These are phyloP conservation scores for Dyspetes luteomarginatus DNA, from an alignment of 2,888 invertebrate species.

Conservation along the genomic window DNA sequence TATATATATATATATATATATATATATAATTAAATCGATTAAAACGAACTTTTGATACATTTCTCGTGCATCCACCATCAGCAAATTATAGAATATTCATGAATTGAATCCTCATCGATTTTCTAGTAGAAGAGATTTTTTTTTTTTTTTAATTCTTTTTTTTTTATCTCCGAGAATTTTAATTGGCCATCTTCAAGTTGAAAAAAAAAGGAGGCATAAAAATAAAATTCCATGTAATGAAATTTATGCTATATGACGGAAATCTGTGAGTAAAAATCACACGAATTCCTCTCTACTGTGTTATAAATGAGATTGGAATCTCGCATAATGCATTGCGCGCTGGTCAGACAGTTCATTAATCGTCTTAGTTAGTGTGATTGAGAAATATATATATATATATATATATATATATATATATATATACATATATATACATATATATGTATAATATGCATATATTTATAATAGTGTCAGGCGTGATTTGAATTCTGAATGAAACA, in stretches of 20 bases:
- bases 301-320: constrained; percentile 22
- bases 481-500: constrained; percentile 47
- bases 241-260: constrained; percentile 5
- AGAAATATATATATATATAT: constrained; percentile 7
- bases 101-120: background rate
- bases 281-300: constrained; percentile 7
- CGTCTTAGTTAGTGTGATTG: constrained; percentile 7
- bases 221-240: background rate
- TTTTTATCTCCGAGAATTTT: constrained; percentile 6
- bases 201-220: background rate
- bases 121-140: background rate
- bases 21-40: too few relatives aligned
- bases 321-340: constrained; percentile 13
- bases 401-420: constrained; percentile 29
- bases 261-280: constrained; percentile 4
- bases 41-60: background rate
- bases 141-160: background rate
- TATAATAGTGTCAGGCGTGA: constrained; percentile 31
- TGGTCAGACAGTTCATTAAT: constrained; percentile 35
- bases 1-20: too few relatives aligned
- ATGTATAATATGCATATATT: constrained; percentile 3
- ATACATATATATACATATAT: constrained; percentile 18
- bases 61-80: background rate
- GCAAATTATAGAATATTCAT: background rate
- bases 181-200: background rate